phyloP scores from a whole-genome alignment of 2,797 vertebrate species.

The Chelidonichthys spinosus region DNA sequence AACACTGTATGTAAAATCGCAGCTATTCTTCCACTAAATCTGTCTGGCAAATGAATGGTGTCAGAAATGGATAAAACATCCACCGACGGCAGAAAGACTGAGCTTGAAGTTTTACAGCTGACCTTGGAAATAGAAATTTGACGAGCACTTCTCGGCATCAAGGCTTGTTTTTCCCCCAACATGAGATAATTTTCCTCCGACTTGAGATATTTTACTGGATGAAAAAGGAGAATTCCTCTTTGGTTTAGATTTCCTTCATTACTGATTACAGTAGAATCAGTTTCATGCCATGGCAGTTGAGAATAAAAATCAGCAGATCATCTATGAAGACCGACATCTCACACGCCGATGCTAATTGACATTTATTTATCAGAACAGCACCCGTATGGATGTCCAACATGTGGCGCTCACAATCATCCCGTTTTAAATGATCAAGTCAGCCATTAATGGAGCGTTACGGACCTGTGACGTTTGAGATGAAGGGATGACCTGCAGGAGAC shows the following conservation, averaged over 20 bases:
- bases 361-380: conserved; percentile 2
- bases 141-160: not conserved
- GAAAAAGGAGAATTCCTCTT: not conserved
- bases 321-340: not conserved
- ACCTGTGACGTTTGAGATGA: conserved; percentile 17
- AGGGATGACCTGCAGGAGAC: not conserved
- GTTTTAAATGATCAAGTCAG: conserved; percentile 21
- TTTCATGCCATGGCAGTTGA: not conserved
- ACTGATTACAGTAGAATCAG: not conserved
- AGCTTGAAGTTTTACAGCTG: not conserved
- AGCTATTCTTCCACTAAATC: not conserved
- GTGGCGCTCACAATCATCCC: not conserved
- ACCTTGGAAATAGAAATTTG: not conserved
- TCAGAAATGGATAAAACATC: not conserved
- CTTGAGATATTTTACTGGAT: not conserved
- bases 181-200: not conserved
- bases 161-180: not conserved
- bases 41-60: not conserved
- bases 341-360: not conserved
- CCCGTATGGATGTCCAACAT: conserved; percentile 17
- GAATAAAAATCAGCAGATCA: not conserved
- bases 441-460: conserved; percentile 29
- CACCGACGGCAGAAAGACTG: not conserved
- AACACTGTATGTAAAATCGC: too few species aligned
- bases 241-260: not conserved